A percentile compares a stretch with the other conserved stretches of the same genome.
Evolutionary conservation across 2,888 invertebrate genomes (phyloP).

Genomic region (Chrysolina americana): DNA sequence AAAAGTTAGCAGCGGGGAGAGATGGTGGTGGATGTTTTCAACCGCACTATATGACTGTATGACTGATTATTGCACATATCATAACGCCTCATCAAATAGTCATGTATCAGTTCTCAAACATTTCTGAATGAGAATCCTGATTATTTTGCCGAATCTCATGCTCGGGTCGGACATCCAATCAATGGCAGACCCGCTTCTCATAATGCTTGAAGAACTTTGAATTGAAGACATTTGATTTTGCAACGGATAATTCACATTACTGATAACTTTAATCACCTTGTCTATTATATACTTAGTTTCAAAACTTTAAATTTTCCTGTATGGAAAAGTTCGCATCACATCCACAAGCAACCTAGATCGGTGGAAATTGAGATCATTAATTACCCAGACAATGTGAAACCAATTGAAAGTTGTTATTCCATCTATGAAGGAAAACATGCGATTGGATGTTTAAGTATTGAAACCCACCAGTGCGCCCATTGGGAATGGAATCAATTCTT

Average conservation of each 20-base stretch:
- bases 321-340: not conserved
- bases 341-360: not conserved
- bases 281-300: not conserved
- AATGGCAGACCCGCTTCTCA: not conserved
- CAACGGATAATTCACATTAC: not conserved
- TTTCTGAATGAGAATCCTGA: too few species aligned
- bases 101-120: too few species aligned
- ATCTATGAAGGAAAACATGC: not conserved
- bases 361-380: not conserved
- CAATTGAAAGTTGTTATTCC: not conserved
- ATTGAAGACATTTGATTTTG: not conserved
- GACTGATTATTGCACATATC: too few species aligned
- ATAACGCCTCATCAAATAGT: too few species aligned
- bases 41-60: too few species aligned
- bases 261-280: not conserved
- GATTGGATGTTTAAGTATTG: not conserved
- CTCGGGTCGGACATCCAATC: not conserved
- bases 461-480: too few species aligned
- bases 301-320: not conserved
- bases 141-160: not conserved
- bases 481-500: too few species aligned
- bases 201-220: not conserved
- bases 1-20: too few species aligned
- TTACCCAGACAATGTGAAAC: not conserved
- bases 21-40: too few species aligned